phyloP scores from a whole-genome alignment of 2,888 invertebrate species.

The Scaptomyza parva region DNA sequence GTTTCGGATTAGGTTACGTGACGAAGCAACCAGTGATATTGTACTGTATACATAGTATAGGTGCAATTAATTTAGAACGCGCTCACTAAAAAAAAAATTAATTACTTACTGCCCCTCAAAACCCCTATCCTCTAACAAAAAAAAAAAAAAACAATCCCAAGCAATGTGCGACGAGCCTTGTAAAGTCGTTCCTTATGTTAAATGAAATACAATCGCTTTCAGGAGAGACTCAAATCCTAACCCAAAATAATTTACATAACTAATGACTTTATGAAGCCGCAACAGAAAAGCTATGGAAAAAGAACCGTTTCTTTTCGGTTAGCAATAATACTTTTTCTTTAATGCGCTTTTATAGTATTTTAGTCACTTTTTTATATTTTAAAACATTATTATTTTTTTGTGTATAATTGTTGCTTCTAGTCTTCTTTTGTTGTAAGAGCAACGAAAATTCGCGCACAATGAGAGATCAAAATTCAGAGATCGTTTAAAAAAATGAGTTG shows the following conservation, averaged over 20 bases:
- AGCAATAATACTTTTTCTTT: constrained; percentile 63
- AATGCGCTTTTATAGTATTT: constrained; percentile 81
- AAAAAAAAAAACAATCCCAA: no score
- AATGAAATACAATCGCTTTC: constrained; percentile 63
- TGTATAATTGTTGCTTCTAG: constrained; percentile 84
- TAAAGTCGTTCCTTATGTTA: constrained; percentile 78
- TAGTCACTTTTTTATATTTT: constrained; percentile 72
- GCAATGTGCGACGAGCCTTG: constrained; percentile 67
- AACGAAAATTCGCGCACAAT: constrained; percentile 68
- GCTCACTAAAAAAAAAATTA: constrained; percentile 76
- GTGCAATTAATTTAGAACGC: constrained; percentile 85
- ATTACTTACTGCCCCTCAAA: constrained; percentile 28
- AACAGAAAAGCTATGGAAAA: constrained; percentile 42
- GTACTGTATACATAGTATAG: constrained; percentile 85
- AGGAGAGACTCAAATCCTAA: constrained; percentile 76
- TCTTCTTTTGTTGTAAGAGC: constrained; percentile 84
- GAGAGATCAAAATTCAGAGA: constrained; percentile 41
- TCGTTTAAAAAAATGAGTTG: constrained; percentile 55
- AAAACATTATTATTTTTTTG: constrained; percentile 78
- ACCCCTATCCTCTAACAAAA: constrained; percentile 27
- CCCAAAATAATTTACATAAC: constrained; percentile 51
- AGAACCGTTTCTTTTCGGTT: constrained; percentile 58
- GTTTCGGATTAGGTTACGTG: constrained; percentile 82
- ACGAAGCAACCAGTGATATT: constrained; percentile 85
- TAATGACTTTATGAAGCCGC: constrained; percentile 75